Conservation (phyloP, 2,888 invertebrate genomes). For the Tolmerus cingulatus region DNA sequence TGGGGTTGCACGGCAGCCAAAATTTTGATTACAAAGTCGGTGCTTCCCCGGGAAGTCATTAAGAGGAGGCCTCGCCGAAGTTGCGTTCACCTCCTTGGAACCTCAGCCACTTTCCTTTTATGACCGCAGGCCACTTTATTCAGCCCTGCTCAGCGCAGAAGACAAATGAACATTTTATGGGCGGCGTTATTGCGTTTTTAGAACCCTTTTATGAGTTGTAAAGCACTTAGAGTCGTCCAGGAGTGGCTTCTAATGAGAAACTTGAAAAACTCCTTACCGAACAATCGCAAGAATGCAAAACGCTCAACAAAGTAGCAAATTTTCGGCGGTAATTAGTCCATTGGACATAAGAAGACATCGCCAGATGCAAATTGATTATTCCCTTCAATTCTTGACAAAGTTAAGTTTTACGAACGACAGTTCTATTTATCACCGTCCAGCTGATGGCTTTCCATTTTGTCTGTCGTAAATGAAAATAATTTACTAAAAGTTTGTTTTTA, state of each 20-base stretch:
- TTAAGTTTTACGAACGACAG: background rate
- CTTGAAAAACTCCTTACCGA: background rate
- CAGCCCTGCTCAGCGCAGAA: background rate
- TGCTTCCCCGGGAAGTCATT: background rate
- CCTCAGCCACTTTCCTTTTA: background rate
- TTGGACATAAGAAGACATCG: background rate
- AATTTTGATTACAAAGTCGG: background rate
- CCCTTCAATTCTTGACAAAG: background rate
- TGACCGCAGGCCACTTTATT: background rate
- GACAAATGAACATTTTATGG: background rate
- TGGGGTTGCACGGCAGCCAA: background rate
- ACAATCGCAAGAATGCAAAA: background rate
- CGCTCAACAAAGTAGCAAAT: background rate
- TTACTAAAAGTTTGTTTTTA: slow-evolving; percentile 26
- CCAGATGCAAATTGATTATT: background rate
- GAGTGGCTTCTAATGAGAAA: background rate
- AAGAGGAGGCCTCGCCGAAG: background rate
- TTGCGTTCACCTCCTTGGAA: background rate
- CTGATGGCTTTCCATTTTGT: background rate
- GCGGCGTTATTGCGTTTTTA: background rate
- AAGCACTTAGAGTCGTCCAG: background rate
- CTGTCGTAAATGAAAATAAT: slow-evolving; percentile 21
- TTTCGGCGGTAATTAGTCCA: background rate
- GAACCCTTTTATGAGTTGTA: background rate
- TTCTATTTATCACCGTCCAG: slow-evolving; percentile 9